Percentiles rank a stretch among this genome's conserved stretches.
Conservation (phyloP, 2,797 vertebrate genomes). For the Rachycentron canadum region DNA sequence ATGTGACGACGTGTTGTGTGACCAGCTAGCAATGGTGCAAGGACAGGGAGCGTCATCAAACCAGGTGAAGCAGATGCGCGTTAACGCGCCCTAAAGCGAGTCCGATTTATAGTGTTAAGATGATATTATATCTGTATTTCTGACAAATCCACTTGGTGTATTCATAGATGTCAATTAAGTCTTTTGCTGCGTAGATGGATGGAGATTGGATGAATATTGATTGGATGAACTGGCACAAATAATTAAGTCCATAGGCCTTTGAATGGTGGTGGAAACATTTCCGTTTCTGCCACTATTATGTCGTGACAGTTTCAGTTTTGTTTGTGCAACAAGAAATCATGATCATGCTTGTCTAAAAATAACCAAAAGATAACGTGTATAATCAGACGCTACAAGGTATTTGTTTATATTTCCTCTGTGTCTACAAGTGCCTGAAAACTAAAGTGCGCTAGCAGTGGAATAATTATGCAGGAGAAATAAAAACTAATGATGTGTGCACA, state of each 20-base stretch:
- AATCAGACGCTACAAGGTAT: neutral
- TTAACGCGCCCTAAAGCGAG: conserved; percentile 18
- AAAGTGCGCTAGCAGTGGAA: neutral
- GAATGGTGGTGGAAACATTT: neutral
- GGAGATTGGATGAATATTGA: neutral
- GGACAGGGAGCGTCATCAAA: conserved; percentile 73
- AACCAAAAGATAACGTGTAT: neutral
- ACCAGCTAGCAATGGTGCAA: conserved; percentile 79
- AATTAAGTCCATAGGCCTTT: conserved; percentile 56
- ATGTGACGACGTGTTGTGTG: conserved; percentile 79
- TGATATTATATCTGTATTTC: neutral
- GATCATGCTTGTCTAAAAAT: neutral
- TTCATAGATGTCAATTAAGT: neutral
- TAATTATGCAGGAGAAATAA: neutral
- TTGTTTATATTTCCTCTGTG: conserved; percentile 39
- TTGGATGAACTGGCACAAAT: conserved; percentile 24
- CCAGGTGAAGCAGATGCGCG: conserved; percentile 68
- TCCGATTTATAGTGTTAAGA: neutral
- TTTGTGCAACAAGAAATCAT: neutral
- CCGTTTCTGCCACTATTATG: neutral
- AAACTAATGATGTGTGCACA: neutral
- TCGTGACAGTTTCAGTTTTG: neutral
- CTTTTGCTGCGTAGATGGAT: conserved; percentile 1
- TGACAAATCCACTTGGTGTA: neutral
- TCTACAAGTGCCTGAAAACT: conserved; percentile 12